Evolutionary conservation across 1,140 invertebrate genomes (phyloP).

Genomic region (Choristoneura fumiferana): DNA sequence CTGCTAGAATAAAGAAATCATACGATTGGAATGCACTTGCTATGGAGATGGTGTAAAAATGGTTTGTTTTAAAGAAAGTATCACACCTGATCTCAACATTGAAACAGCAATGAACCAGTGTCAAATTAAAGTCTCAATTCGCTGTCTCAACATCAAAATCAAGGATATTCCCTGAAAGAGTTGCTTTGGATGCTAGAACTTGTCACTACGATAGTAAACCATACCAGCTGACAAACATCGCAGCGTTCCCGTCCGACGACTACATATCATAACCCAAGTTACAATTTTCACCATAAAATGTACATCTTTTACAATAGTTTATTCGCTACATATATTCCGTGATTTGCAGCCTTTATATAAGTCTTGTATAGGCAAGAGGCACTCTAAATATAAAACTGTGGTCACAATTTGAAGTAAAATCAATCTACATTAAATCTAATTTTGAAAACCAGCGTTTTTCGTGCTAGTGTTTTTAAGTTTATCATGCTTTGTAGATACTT

Average conservation of each 20-base stretch:
- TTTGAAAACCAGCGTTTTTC: conserved; percentile 59
- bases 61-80: background rate
- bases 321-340: conserved; percentile 76
- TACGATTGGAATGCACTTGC: conserved; percentile 71
- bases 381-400: conserved; percentile 80
- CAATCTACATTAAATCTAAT: conserved; percentile 65
- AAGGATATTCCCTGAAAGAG: no score
- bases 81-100: background rate
- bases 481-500: conserved; percentile 61
- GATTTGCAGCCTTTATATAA: conserved; percentile 80
- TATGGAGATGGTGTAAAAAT: conserved; percentile 38
- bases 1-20: conserved; percentile 39
- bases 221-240: no score
- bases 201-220: no score
- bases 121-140: no score
- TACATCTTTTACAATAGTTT: conserved; percentile 66
- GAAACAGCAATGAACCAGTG: background rate
- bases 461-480: conserved; percentile 61
- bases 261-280: conserved; percentile 77
- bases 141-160: no score
- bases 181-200: no score
- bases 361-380: conserved; percentile 80
- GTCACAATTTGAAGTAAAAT: conserved; percentile 76
- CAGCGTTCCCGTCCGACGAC: conserved; percentile 33
- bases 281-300: conserved; percentile 78